A percentile compares a stretch with the other conserved stretches of the same genome.
phyloP scores from a whole-genome alignment of 2,797 vertebrate genomes.

The Poeciliopsis paucimaculata region DNA sequence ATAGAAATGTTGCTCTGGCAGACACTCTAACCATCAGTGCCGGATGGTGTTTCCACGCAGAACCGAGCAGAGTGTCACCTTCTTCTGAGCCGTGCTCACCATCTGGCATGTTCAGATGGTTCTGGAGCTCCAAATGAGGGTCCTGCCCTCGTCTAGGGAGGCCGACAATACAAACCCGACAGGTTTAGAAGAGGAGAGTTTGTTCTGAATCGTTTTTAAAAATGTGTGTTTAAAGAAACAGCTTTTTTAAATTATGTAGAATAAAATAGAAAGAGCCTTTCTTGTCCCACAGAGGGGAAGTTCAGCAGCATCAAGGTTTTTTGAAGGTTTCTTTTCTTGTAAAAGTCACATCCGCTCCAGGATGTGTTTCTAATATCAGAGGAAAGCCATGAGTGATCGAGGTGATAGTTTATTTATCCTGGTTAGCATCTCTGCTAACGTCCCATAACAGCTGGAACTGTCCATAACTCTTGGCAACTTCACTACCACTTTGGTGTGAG shows the following conservation, averaged over 20 bases:
- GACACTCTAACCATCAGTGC: constrained; percentile 12
- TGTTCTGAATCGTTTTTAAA: neutral
- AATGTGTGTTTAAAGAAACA: neutral
- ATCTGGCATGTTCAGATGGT: constrained; percentile 68
- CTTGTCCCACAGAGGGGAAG: no score
- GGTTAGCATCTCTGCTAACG: no score
- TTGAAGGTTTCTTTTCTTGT: no score
- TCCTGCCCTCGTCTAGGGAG: constrained; percentile 41
- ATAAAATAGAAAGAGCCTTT: no score
- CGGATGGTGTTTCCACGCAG: constrained; percentile 34
- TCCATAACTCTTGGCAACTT: no score
- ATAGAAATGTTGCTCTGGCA: neutral
- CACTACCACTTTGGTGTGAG: no score
- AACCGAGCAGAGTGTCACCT: constrained; percentile 48
- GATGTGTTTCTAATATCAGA: no score
- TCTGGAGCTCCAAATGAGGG: constrained; percentile 47
- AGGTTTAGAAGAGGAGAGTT: neutral
- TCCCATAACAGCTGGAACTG: no score
- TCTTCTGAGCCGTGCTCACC: constrained; percentile 50
- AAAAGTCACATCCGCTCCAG: no score
- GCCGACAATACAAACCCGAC: neutral
- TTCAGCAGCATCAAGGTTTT: no score
- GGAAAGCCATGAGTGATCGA: no score
- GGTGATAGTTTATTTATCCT: no score
- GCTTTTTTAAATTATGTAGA: neutral